Evolutionary conservation across 2,113 vertebrate species (phyloP).

Genomic region (Crypturellus undulatus): DNA sequence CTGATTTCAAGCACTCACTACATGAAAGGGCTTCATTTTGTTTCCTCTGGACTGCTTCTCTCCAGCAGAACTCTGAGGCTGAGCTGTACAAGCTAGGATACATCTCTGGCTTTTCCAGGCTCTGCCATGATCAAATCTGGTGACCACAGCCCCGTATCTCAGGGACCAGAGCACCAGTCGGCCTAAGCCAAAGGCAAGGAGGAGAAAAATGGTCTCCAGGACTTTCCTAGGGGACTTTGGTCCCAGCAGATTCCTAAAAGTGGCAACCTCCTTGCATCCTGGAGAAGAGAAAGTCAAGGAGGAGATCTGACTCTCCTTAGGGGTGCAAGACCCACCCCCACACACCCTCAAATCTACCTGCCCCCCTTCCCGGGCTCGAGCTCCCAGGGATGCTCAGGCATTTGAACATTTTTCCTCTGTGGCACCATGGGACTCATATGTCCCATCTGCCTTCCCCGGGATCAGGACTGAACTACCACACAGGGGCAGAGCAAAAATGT

Average conservation of each 20-base stretch:
- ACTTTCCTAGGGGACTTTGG: not conserved
- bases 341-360: too few species aligned
- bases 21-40: not conserved
- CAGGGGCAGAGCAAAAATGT: not conserved
- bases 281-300: not conserved
- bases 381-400: not conserved
- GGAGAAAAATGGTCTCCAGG: not conserved
- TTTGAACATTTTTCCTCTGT: not conserved
- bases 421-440: not conserved
- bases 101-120: not conserved
- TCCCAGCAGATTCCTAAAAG: accelerated
- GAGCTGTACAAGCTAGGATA: accelerated
- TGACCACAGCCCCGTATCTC: not conserved
- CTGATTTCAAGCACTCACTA: not conserved
- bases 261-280: not conserved
- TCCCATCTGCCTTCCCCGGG: accelerated
- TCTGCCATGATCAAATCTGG: accelerated
- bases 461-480: not conserved
- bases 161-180: not conserved
- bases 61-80: accelerated
- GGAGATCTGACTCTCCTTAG: not conserved
- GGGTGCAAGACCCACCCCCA: not conserved
- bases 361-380: not conserved
- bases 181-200: not conserved
- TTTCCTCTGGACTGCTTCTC: not conserved